A percentile compares a stretch with the other conserved stretches of the same genome.
These are phyloP conservation scores for Ctenopoma kingsleyae DNA, from an alignment of 2,797 vertebrate species.

Conservation along the genomic window DNA sequence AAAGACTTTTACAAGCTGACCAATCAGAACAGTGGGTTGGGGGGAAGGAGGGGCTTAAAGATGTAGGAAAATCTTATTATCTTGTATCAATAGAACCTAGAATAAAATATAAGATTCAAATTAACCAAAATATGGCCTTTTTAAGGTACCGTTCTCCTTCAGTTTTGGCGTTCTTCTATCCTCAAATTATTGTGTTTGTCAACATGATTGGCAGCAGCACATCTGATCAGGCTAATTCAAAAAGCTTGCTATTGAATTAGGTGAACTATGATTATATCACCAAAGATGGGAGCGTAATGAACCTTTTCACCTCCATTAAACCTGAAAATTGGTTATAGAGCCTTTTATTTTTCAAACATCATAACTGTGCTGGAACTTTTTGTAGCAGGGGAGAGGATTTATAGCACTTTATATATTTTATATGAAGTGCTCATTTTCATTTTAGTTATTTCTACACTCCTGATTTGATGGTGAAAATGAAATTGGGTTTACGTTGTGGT, in stretches of 20 bases:
- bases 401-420: constrained; percentile 56
- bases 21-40: too few species aligned
- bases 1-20: too few species aligned
- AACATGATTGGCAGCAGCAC: constrained; percentile 52
- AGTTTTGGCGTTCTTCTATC: constrained; percentile 4
- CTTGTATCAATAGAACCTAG: too few species aligned
- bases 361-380: constrained; percentile 60
- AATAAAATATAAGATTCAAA: too few species aligned
- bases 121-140: background rate
- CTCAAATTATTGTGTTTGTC: constrained; percentile 42
- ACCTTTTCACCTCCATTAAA: constrained; percentile 75
- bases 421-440: constrained; percentile 68
- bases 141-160: constrained; percentile 13
- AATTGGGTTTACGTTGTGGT: constrained; percentile 74
- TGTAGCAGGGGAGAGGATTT: constrained; percentile 58
- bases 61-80: too few species aligned
- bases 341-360: constrained; percentile 69
- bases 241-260: constrained; percentile 48
- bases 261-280: constrained; percentile 59
- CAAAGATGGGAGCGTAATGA: constrained; percentile 67
- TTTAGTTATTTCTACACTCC: constrained; percentile 59
- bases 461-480: constrained; percentile 62
- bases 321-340: constrained; percentile 72
- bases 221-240: constrained; percentile 45
- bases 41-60: too few species aligned